A percentile compares a stretch with the other conserved stretches of the same genome.
These are phyloP conservation scores for Amazona ochrocephala DNA, from an alignment of 2,797 vertebrate genomes.

Conservation along the genomic window DNA sequence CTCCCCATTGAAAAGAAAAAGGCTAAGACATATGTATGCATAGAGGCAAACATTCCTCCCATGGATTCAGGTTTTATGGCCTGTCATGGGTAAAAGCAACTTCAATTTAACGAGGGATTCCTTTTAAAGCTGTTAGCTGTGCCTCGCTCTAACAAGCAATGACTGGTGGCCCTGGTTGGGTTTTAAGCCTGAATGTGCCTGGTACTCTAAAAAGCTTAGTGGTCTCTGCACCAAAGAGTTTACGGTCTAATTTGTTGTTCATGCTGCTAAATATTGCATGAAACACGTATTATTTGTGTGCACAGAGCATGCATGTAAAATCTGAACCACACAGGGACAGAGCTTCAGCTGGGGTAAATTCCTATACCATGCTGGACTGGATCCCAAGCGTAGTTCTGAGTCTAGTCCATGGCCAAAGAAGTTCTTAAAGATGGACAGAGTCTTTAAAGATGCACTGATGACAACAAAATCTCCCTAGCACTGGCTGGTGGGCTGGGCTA, in stretches of 20 bases:
- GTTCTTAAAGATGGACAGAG: background rate
- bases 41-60: slow-evolving; percentile 17
- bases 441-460: background rate
- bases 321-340: background rate
- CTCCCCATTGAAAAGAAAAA: slow-evolving; percentile 58
- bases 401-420: background rate
- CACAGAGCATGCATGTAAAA: background rate
- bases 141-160: slow-evolving; percentile 6
- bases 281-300: background rate
- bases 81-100: slow-evolving; percentile 61
- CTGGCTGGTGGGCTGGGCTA: background rate
- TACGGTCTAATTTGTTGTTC: slow-evolving; percentile 15
- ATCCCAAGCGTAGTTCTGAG: background rate
- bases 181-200: slow-evolving; percentile 6
- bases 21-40: background rate
- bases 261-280: slow-evolving; percentile 8
- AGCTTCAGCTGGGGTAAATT: background rate
- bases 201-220: slow-evolving; percentile 7
- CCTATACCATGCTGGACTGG: accelerated
- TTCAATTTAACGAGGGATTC: slow-evolving; percentile 56
- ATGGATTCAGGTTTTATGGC: slow-evolving; percentile 38
- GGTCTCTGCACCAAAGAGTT: background rate
- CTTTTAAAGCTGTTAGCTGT: slow-evolving; percentile 41
- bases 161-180: background rate
- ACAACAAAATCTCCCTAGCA: background rate